Evolutionary conservation across 2,113 vertebrate genomes (phyloP).

Genomic region (pig (Sus scrofa)): DNA sequence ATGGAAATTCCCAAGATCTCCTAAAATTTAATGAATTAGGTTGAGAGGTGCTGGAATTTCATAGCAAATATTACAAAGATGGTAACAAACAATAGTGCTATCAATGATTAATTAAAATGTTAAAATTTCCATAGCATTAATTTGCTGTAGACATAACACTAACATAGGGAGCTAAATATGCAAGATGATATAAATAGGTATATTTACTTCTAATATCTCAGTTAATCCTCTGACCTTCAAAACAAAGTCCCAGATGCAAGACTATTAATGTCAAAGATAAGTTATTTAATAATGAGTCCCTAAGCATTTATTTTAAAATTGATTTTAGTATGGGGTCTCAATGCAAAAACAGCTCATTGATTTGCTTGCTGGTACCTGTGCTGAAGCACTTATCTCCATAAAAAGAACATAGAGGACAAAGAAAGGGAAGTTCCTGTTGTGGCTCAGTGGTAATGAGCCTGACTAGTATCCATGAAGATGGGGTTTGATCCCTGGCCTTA

Average conservation of each 20-base stretch:
- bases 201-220: not conserved
- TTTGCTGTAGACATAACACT: conserved; percentile 24
- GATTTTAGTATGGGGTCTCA: not conserved
- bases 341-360: not conserved
- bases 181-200: not conserved
- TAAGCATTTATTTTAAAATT: conserved; percentile 5
- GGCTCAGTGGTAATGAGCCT: too few species aligned
- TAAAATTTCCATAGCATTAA: not conserved
- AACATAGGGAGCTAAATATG: not conserved
- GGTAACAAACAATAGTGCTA: not conserved
- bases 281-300: not conserved
- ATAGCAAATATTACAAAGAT: not conserved
- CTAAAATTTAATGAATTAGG: not conserved
- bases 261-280: not conserved
- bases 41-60: not conserved
- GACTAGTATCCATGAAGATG: too few species aligned
- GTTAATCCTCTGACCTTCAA: not conserved
- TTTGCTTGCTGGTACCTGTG: not conserved
- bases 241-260: not conserved
- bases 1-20: too few species aligned
- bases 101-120: not conserved
- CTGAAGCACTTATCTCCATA: not conserved
- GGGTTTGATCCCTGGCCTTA: too few species aligned
- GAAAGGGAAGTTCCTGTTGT: not conserved
- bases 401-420: conserved; percentile 22